Percentiles rank a stretch among this genome's conserved stretches.
Conservation (phyloP, 2,797 vertebrate genomes). For the Artibeus jamaicensis region DNA sequence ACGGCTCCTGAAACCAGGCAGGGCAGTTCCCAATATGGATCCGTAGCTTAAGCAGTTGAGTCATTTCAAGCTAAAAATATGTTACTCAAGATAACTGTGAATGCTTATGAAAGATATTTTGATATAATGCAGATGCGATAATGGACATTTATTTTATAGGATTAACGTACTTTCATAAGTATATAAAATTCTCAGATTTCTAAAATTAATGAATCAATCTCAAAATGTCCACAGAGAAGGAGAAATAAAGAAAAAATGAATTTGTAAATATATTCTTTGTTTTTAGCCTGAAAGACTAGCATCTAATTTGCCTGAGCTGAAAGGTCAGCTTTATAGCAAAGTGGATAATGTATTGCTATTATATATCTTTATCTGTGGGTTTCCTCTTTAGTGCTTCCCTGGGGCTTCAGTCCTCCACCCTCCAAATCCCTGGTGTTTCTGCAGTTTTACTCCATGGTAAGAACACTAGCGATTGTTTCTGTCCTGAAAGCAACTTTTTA, state of each 20-base stretch:
- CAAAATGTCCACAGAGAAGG: conserved; percentile 46
- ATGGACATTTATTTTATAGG: neutral
- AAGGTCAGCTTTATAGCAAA: neutral
- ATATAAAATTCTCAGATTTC: neutral
- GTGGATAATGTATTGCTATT: neutral
- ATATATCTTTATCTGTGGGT: neutral
- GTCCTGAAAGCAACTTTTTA: neutral
- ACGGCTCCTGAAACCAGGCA: no score
- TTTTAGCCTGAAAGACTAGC: neutral
- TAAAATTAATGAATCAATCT: conserved; percentile 7
- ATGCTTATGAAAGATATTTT: neutral
- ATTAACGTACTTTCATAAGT: conserved; percentile 16
- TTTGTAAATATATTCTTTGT: neutral
- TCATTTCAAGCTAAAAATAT: conserved; percentile 53
- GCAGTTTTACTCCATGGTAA: neutral
- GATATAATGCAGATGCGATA: neutral
- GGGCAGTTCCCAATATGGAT: neutral
- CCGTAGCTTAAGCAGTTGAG: neutral
- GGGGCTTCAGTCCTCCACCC: neutral
- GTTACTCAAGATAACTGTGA: neutral
- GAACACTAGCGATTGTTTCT: neutral
- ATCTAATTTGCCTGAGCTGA: neutral
- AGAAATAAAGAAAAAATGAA: neutral
- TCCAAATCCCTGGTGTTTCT: neutral
- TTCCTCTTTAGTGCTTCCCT: neutral